A percentile compares a stretch with the other conserved stretches of the same genome.
These are phyloP conservation scores for Thamnophis sirtalis DNA, from an alignment of 2,113 vertebrate genomes.

Conservation along the genomic window DNA sequence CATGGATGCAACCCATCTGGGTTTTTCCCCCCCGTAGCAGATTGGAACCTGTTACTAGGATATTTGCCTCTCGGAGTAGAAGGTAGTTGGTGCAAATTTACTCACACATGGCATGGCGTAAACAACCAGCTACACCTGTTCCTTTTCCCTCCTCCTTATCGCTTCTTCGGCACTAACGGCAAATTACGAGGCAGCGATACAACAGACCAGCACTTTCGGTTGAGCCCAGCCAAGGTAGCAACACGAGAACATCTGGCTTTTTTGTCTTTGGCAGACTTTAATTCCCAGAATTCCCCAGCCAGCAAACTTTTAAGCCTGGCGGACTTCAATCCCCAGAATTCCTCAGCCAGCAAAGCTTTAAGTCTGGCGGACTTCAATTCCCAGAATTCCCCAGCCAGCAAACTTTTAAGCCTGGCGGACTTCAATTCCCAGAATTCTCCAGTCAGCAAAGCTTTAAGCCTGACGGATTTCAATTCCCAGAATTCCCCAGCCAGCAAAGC, in stretches of 20 bases:
- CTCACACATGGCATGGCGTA: not conserved
- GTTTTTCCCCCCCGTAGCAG: not conserved
- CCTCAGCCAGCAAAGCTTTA: not conserved
- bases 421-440: not conserved
- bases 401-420: not conserved
- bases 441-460: too few relatives aligned
- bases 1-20: not conserved
- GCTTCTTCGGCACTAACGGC: not conserved
- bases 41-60: constrained; percentile 10
- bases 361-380: not conserved
- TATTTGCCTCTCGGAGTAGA: not conserved
- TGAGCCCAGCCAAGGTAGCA: not conserved
- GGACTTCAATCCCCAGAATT: not conserved
- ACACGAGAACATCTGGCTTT: not conserved
- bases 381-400: not conserved
- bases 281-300: not conserved
- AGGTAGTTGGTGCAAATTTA: not conserved
- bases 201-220: not conserved
- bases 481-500: not conserved
- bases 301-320: too few relatives aligned
- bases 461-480: not conserved
- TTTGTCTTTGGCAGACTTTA: not conserved
- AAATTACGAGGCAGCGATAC: not conserved
- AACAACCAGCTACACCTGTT: not conserved
- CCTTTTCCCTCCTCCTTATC: not conserved